Evolutionary conservation across 1,140 invertebrate species (phyloP).

Genomic region (Drosophila lacteicornis): DNA sequence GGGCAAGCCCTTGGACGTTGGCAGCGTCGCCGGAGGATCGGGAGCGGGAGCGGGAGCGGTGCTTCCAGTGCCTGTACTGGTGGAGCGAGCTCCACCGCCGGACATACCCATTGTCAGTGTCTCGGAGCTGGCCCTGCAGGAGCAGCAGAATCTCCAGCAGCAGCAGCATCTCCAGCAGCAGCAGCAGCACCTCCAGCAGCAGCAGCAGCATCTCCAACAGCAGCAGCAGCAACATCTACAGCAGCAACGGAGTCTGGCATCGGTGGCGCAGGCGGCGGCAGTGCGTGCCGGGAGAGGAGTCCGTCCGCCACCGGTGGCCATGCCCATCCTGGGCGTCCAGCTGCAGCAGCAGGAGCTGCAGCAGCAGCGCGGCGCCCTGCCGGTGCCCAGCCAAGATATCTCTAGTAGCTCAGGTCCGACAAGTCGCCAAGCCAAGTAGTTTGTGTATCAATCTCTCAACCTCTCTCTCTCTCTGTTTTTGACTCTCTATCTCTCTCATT

Average conservation of each 20-base stretch:
- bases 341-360: conserved; percentile 84
- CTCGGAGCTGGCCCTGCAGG: conserved; percentile 60
- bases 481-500: conserved; percentile 48
- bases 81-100: conserved; percentile 43
- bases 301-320: conserved; percentile 78
- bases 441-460: conserved; percentile 46
- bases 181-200: conserved; percentile 35
- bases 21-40: conserved; percentile 68
- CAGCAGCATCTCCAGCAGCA: conserved; percentile 20
- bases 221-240: conserved; percentile 35
- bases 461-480: conserved; percentile 25
- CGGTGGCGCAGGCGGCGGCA: conserved; percentile 72
- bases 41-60: conserved; percentile 2
- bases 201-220: conserved; percentile 34
- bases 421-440: conserved; percentile 65
- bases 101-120: conserved; percentile 76
- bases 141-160: conserved; percentile 64
- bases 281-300: conserved; percentile 71
- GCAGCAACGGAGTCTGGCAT: conserved; percentile 68
- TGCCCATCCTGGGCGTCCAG: conserved; percentile 81
- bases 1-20: conserved; percentile 60
- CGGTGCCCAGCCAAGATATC: conserved; percentile 81
- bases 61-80: conserved; percentile 73
- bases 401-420: conserved; percentile 85
- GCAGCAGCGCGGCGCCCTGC: conserved; percentile 78